A percentile compares a stretch with the other conserved stretches of the same genome.
Conservation (phyloP, 2,797 vertebrate species). For the Rhodeus uyekii region DNA sequence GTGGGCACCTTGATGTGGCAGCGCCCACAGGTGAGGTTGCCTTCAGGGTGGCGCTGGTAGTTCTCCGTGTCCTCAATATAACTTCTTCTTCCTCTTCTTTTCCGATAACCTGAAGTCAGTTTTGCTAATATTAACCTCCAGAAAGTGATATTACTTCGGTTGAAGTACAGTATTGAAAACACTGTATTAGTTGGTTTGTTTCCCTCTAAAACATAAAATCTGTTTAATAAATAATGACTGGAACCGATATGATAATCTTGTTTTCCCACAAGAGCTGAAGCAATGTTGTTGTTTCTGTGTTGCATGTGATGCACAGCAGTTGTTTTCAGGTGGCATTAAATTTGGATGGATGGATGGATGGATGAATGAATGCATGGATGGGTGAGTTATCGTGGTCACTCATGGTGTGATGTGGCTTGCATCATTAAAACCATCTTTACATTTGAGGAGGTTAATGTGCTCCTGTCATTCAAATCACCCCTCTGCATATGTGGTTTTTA, state of each 20-base stretch:
- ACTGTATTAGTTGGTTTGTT: neutral
- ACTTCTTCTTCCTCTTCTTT: neutral
- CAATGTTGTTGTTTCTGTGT: neutral
- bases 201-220: neutral
- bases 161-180: neutral
- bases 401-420: neutral
- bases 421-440: constrained; percentile 36
- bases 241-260: neutral
- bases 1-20: too few species aligned
- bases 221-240: neutral
- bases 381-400: constrained; percentile 22
- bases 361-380: constrained; percentile 32
- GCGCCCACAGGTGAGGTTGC: too few species aligned
- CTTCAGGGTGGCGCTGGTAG: too few species aligned
- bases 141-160: neutral
- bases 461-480: constrained; percentile 28
- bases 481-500: constrained; percentile 32
- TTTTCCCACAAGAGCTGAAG: neutral
- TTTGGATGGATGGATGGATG: constrained; percentile 25
- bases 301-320: constrained; percentile 8
- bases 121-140: neutral
- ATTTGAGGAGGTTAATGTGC: constrained; percentile 38
- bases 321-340: neutral
- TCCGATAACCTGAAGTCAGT: neutral
- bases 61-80: too few species aligned